phyloP scores from a whole-genome alignment of 2,888 invertebrate genomes.

The Lasioglossum villosulum region DNA sequence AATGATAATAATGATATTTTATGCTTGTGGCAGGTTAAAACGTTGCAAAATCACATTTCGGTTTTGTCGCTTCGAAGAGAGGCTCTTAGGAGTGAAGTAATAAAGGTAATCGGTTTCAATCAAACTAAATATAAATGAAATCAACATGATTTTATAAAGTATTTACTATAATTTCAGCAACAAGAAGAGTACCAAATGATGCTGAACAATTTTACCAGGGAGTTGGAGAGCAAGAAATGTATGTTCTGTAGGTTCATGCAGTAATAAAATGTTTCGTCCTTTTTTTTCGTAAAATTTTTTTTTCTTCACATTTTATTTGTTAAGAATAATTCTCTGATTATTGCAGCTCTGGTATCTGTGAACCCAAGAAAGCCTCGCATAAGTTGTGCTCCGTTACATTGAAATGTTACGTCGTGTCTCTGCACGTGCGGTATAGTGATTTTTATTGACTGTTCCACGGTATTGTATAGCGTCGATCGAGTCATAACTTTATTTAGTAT shows the following conservation, averaged over 20 bases:
- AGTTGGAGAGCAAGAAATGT: conserved; percentile 57
- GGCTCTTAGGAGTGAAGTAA: conserved; percentile 66
- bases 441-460: conserved; percentile 30
- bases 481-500: conserved; percentile 49
- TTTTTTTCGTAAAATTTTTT: not conserved
- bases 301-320: not conserved
- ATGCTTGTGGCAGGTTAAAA: conserved; percentile 60
- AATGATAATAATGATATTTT: not conserved
- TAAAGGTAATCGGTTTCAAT: conserved; percentile 57
- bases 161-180: conserved; percentile 60
- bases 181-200: conserved; percentile 67
- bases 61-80: conserved; percentile 67
- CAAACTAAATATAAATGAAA: not conserved
- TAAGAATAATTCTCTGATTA: not conserved
- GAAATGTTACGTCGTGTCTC: not conserved
- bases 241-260: conserved; percentile 41
- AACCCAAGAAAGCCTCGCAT: conserved; percentile 41
- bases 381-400: conserved; percentile 26
- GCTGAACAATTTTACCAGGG: conserved; percentile 61
- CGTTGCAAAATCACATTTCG: conserved; percentile 66
- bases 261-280: not conserved
- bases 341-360: conserved; percentile 28
- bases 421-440: conserved; percentile 16
- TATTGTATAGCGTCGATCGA: conserved; percentile 29
- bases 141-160: not conserved